Evolutionary conservation across 1,140 invertebrate genomes (phyloP), one percentile per base, ranked within the genome.

Genomic region (Pachypeltis micranthus): DNA sequence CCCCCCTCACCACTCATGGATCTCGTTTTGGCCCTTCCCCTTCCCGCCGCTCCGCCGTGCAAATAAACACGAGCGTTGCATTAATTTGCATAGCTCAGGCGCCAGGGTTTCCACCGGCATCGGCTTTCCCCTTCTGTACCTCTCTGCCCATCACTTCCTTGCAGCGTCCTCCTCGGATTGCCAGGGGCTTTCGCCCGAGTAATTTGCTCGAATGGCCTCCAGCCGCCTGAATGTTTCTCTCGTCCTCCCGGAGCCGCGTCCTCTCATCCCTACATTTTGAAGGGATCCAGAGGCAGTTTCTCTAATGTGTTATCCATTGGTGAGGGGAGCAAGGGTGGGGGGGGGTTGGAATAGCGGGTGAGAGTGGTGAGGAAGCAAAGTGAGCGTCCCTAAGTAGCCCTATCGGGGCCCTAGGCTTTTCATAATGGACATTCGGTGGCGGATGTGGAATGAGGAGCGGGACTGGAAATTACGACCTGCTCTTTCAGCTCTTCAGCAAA

Each of bases 151-250:
- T n/a, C 34, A 7, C 34, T 10, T 39, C n/a, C 34, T 39, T n/a
- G 34, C 34, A 39, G 7, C 34, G 34, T 7, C 7, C 7, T 10
- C 34, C n/a, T 39, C 7, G n/a, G 34, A n/a, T 7, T 39, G n/a
- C 7, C 7, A 21, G 19, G 23, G 47, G 47, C 3, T 51, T 21
- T 51, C 47, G 47, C 47, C 12, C 23, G 47, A 21, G 47, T 51
- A 51, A 51, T 51, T 51, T 51, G 47, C 47, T 51, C 47, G 47
- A 51, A 51, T 51, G 23, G 47, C 47, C 47, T 51, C 23, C 47
- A 14, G 10, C 47, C 21, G 7, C 7, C 47, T 21, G 4, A 21
- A 10, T 16, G 47, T 51, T 21, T 21, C 21, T 51, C 19, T 21
- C 34, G 7, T 39, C 7, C n/a, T 39, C n/a, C n/a, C 34, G 34